A percentile compares a stretch with the other conserved stretches of the same genome.
Evolutionary conservation across 2,113 vertebrate species (phyloP).

Genomic region (Lagopus muta): DNA sequence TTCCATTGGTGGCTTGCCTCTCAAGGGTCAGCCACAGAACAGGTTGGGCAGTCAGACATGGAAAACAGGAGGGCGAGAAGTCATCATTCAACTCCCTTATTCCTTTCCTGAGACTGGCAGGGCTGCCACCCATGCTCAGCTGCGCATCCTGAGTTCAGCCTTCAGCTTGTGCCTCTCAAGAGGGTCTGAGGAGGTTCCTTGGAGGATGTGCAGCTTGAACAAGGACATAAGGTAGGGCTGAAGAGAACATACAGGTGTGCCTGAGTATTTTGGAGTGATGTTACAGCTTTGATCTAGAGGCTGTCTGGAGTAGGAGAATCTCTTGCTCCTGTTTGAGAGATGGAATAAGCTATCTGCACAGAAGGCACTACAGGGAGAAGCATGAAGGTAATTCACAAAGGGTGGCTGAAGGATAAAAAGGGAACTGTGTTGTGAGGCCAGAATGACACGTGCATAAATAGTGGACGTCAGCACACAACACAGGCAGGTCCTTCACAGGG

Average conservation of each 20-base stretch:
- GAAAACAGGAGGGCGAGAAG: neutral
- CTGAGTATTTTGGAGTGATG: neutral
- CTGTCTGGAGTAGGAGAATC: neutral
- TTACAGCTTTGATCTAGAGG: neutral
- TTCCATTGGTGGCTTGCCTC: rapidly evolving
- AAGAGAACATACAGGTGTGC: neutral
- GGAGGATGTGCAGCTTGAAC: neutral
- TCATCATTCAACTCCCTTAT: neutral
- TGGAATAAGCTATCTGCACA: neutral
- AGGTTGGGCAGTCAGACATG: neutral
- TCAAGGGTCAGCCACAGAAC: neutral
- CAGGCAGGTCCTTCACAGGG: slow-evolving; percentile 61
- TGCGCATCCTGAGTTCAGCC: neutral
- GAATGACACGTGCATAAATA: slow-evolving; percentile 37
- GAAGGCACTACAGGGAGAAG: neutral
- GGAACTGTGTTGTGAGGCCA: slow-evolving; percentile 40
- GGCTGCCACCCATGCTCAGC: neutral
- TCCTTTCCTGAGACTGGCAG: neutral
- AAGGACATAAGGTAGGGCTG: rapidly evolving
- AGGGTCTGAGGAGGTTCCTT: neutral
- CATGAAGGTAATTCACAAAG: neutral
- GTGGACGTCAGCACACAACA: slow-evolving; percentile 15
- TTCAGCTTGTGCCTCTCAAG: neutral
- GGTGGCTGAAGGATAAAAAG: slow-evolving; percentile 35
- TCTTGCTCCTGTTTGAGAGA: neutral